A percentile compares a stretch with the other conserved stretches of the same genome.
These are phyloP conservation scores for Oreochromis tanganicae DNA, from an alignment of 2,113 vertebrate genomes.

Conservation along the genomic window DNA sequence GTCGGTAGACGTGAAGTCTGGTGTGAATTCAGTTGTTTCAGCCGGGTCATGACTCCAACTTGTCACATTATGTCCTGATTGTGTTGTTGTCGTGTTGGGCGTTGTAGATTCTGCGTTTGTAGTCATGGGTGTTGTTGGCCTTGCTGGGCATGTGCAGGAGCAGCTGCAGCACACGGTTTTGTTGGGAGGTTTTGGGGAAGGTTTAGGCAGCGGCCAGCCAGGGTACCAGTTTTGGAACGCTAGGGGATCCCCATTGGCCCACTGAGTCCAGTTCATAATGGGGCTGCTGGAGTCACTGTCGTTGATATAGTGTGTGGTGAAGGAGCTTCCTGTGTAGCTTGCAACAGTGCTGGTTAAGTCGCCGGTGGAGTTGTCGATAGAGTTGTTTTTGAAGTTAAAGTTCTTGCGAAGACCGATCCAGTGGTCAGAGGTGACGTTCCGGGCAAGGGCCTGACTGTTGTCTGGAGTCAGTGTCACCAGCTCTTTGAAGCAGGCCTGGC, in stretches of 20 bases:
- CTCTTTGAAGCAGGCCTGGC: constrained; percentile 59
- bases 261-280: constrained; percentile 47
- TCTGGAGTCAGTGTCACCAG: constrained; percentile 50
- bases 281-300: not conserved
- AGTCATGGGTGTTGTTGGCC: not conserved
- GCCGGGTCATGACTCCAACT: rapidly evolving
- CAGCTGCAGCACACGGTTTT: constrained; percentile 2
- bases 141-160: constrained; percentile 10
- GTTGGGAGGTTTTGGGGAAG: not conserved
- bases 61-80: not conserved
- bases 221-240: constrained; percentile 75
- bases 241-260: constrained; percentile 62
- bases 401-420: constrained; percentile 69
- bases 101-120: not conserved
- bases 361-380: not conserved
- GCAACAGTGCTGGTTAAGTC: not conserved
- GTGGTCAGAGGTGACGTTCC: not conserved
- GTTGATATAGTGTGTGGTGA: not conserved
- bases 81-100: not conserved
- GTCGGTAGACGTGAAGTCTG: not conserved
- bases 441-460: constrained; percentile 8
- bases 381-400: not conserved
- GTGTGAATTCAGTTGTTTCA: not conserved
- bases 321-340: not conserved
- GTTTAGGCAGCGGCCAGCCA: constrained; percentile 43